These are phyloP conservation scores for Hymenochirus boettgeri DNA, from an alignment of 2,113 vertebrate species.

Conservation along the genomic window DNA sequence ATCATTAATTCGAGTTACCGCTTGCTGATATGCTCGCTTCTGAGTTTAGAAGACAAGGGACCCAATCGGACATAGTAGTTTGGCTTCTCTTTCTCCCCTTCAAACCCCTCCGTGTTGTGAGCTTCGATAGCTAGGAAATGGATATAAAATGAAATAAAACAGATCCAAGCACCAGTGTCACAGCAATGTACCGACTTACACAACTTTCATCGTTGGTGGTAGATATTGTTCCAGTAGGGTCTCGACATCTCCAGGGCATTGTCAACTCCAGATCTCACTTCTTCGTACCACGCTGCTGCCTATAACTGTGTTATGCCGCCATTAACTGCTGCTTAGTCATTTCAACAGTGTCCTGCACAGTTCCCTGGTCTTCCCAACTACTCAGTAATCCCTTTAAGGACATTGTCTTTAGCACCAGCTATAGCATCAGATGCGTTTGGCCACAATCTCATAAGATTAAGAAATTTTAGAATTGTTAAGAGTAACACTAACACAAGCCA, in stretches of 20 bases:
- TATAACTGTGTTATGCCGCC: constrained; percentile 74
- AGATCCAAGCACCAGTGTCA: too few relatives aligned
- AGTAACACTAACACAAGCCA: too few relatives aligned
- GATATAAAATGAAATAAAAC: too few relatives aligned
- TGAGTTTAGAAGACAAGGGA: constrained; percentile 70
- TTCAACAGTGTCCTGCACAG: constrained; percentile 72
- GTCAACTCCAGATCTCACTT: constrained; percentile 62
- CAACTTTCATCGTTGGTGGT: constrained; percentile 69
- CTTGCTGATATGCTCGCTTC: constrained; percentile 68
- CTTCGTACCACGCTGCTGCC: constrained; percentile 56
- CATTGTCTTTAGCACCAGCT: constrained; percentile 67
- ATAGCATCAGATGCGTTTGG: constrained; percentile 45
- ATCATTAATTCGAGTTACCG: constrained; percentile 68
- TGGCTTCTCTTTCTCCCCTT: constrained; percentile 54
- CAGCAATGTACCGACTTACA: too few relatives aligned
- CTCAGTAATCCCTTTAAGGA: constrained; percentile 67
- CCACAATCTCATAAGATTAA: constrained; percentile 7
- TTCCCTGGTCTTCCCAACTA: constrained; percentile 66
- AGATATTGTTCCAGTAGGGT: constrained; percentile 73
- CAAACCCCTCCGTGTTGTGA: constrained; percentile 66
- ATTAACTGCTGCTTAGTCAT: constrained; percentile 72
- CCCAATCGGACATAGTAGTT: constrained; percentile 63
- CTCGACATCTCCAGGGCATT: constrained; percentile 68
- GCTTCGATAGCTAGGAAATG: constrained; percentile 64
- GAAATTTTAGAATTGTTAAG: too few relatives aligned